Evolutionary conservation across 2,888 invertebrate species (phyloP), one percentile per base, ranked within the genome.

Genomic region (Lomographa bimaculata): DNA sequence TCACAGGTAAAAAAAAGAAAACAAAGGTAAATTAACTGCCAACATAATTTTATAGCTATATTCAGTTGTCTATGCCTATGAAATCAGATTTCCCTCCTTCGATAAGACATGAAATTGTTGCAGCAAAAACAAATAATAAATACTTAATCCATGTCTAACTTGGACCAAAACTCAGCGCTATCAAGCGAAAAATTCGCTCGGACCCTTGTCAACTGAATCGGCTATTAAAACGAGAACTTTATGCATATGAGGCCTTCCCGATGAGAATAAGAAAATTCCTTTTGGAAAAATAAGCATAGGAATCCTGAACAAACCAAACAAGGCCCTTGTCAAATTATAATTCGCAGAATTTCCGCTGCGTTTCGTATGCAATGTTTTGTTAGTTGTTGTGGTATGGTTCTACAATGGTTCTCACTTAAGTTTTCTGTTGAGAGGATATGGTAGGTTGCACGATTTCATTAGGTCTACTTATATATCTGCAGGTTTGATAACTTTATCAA

Each of bases 171-270:
- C 33, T 38, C 52, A 62, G 60, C 41, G 67, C 70, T 69, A 66
- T 74, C 67, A 71, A 66, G 65, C 75, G 79, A 71, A 71, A 79
- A 79, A 79, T 74, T 69, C 56, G 42, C 51, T 46, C 57, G 56
- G 69, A 74, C 78, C 77, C 76, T 78, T 81, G 74, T 76, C 70
- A 71, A 64, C 64, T 56, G 55, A 71, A 77, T 76, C 71, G 69
- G 46, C 78, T 74, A 77, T 80, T 80, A 79, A 77, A 79, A 78
- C 67, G 63, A 54, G 60, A 67, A 67, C 63, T 71, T 76, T 75
- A 78, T 75, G 77, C 79, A 79, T 78, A 78, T 76, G 74, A 76
- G 69, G 39, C 53, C 64, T 62, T 64, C 60, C 43, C 21, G 32
- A 34, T 35, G 33, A 50, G 33, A 51, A 43, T 23, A 41, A 36